Conservation (phyloP, 2,113 vertebrate genomes). For the Tetraodon nigroviridis region DNA sequence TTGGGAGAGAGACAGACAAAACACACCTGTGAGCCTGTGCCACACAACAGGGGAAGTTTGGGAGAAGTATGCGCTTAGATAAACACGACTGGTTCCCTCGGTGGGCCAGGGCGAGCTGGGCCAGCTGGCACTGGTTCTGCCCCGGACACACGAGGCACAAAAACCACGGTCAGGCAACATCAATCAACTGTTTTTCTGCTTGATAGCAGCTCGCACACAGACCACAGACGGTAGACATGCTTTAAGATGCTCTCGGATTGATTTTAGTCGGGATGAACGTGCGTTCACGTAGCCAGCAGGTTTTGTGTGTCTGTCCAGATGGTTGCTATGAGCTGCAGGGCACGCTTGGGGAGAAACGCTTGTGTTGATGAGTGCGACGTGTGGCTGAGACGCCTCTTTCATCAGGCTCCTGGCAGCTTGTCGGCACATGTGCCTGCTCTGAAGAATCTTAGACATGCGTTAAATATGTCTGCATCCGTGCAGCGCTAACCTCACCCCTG, state of each 20-base stretch:
- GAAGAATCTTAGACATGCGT: conserved; percentile 21
- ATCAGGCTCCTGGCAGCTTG: conserved; percentile 20
- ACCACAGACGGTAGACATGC: conserved; percentile 26
- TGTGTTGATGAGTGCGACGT: conserved; percentile 20
- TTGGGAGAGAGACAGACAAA: conserved; percentile 84
- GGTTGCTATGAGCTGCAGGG: conserved; percentile 26
- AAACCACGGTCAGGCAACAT: conserved; percentile 25
- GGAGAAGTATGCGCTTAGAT: conserved; percentile 81
- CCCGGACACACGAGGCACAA: conserved; percentile 58
- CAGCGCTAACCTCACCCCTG: conserved; percentile 8
- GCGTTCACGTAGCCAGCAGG: conserved; percentile 21
- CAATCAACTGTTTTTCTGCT: conserved; percentile 32
- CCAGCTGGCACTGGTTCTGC: conserved; percentile 79
- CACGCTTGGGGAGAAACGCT: conserved; percentile 23
- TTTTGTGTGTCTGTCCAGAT: conserved; percentile 35
- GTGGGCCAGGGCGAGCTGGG: conserved; percentile 54
- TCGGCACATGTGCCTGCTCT: conserved; percentile 24
- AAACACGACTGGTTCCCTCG: conserved; percentile 83
- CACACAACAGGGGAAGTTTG: conserved; percentile 84
- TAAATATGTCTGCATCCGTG: conserved; percentile 23
- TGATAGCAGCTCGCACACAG: conserved; percentile 33
- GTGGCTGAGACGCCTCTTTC: conserved; percentile 18
- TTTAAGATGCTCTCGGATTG: conserved; percentile 28
- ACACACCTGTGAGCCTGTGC: conserved; percentile 88
- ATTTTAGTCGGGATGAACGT: conserved; percentile 38